Conservation (phyloP, 2,113 vertebrate species). For the Leucopsar rothschildi region DNA sequence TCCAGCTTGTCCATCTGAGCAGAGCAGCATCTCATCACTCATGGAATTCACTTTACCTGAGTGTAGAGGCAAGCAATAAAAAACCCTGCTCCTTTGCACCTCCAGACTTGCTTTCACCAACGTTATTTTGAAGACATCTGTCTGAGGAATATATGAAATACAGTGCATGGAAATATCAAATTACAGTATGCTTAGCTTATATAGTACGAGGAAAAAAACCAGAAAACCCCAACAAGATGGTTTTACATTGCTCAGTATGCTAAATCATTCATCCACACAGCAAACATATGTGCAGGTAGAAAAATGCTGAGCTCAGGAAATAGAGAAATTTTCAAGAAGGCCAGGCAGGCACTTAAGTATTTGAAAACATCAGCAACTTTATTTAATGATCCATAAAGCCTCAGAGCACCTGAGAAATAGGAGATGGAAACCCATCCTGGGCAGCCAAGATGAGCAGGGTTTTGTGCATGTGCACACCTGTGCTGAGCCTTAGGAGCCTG, state of each 20-base stretch:
- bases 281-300: constrained; percentile 13
- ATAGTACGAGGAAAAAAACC: not conserved
- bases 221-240: not conserved
- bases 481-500: rapidly evolving
- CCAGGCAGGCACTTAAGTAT: constrained; percentile 31
- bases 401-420: not conserved
- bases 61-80: not conserved
- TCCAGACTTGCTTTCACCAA: not conserved
- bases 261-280: not conserved
- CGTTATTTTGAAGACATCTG: not conserved
- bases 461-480: not conserved
- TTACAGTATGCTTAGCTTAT: not conserved
- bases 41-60: not conserved
- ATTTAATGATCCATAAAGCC: constrained; percentile 9
- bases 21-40: not conserved
- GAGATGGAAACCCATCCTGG: not conserved
- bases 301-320: not conserved
- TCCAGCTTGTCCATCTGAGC: not conserved
- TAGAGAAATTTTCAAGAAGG: not conserved
- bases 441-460: not conserved
- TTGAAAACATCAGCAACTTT: constrained; percentile 49
- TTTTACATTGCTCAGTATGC: not conserved
- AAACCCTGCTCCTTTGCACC: not conserved
- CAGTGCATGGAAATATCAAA: not conserved
- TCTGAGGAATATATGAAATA: not conserved